These are phyloP conservation scores for Oceanodroma leucorhoa DNA, from an alignment of 2,797 vertebrate genomes.

Conservation along the genomic window DNA sequence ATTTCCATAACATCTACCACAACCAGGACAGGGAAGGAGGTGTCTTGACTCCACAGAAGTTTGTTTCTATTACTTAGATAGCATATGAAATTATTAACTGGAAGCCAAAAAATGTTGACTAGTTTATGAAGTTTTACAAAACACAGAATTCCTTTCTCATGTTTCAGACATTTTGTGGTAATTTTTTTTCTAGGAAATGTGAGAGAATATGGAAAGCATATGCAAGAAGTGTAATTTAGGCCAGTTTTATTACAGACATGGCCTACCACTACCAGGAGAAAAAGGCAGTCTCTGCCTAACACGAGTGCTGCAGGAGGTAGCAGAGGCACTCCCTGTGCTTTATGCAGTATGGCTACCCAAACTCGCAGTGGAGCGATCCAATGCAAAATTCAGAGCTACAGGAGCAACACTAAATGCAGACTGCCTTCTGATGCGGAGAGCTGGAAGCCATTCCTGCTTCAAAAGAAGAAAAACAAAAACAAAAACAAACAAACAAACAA, in stretches of 20 bases:
- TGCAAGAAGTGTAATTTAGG: not conserved
- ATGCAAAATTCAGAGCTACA: not conserved
- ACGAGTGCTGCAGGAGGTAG: not conserved
- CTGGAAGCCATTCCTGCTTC: not conserved
- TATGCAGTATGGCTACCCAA: not conserved
- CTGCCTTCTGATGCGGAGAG: not conserved
- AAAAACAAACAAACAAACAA: rapidly evolving
- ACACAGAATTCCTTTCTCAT: not conserved
- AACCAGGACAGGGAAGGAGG: not conserved
- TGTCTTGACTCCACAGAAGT: not conserved
- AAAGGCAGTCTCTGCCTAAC: not conserved
- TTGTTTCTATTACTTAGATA: not conserved
- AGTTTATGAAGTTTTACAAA: not conserved
- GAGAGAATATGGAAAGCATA: not conserved
- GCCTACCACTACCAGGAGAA: not conserved
- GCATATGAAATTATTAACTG: not conserved
- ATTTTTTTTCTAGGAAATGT: not conserved
- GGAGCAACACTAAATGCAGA: not conserved
- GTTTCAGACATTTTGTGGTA: not conserved
- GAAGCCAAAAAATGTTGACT: not conserved
- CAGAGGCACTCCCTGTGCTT: not conserved
- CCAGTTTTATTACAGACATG: not conserved
- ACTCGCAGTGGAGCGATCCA: not conserved
- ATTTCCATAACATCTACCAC: not conserved
- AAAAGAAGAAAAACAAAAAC: rapidly evolving